Evolutionary conservation across 2,113 vertebrate genomes (phyloP).

Genomic region (Numida meleagris): DNA sequence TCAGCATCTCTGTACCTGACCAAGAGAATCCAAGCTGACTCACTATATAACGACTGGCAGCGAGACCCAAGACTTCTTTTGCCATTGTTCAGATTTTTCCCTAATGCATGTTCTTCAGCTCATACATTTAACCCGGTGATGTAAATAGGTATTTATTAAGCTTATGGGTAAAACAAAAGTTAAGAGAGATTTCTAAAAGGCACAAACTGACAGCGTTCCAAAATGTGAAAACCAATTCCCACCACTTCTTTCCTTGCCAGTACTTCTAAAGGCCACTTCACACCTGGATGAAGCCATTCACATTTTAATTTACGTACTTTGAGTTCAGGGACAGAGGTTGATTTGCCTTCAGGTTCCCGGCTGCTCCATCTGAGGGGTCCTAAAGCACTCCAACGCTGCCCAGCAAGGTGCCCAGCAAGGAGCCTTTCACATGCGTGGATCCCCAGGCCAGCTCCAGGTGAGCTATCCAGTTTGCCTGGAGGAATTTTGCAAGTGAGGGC

Average conservation of each 20-base stretch:
- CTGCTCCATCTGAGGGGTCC: background rate
- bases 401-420: background rate
- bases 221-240: background rate
- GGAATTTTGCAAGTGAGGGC: background rate
- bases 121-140: background rate
- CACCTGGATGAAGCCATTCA: conserved; percentile 17
- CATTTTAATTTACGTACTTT: conserved; percentile 23
- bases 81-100: background rate
- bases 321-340: background rate
- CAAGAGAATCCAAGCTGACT: background rate
- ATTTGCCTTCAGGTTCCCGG: background rate
- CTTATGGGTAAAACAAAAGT: background rate
- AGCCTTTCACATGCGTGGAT: conserved; percentile 8
- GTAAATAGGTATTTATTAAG: background rate
- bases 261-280: conserved; percentile 18
- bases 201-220: background rate
- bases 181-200: background rate
- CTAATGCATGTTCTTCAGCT: background rate
- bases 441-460: background rate
- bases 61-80: background rate
- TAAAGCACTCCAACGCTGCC: background rate
- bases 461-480: background rate
- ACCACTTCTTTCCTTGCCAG: background rate
- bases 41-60: background rate
- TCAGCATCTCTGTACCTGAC: background rate